phyloP scores from a whole-genome alignment of 2,113 vertebrate species.

The Odontesthes bonariensis region DNA sequence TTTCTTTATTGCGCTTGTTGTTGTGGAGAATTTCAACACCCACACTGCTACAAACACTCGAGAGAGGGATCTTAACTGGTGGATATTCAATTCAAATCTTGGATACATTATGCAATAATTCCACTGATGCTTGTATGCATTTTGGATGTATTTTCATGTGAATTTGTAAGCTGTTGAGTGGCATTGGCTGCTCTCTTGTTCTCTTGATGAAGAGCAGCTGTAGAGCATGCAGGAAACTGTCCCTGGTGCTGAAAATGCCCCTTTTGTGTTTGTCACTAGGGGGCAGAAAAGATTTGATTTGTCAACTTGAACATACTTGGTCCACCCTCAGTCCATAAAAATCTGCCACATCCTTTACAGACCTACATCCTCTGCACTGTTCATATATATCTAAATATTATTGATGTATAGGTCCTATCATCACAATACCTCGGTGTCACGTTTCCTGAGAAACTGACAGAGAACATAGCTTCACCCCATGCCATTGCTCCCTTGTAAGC shows the following conservation, averaged over 20 bases:
- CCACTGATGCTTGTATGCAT: background rate
- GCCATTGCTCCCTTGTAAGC: slow-evolving; percentile 10
- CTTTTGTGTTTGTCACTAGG: slow-evolving; percentile 63
- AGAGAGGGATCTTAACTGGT: slow-evolving; percentile 13
- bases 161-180: slow-evolving; percentile 9
- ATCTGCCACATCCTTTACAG: slow-evolving; percentile 11
- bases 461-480: slow-evolving; percentile 17
- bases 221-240: slow-evolving; percentile 51
- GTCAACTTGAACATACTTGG: slow-evolving; percentile 4
- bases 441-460: slow-evolving; percentile 17
- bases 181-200: slow-evolving; percentile 1
- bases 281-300: slow-evolving; percentile 69
- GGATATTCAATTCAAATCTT: background rate
- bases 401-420: slow-evolving; percentile 13
- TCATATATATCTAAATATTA: slow-evolving; percentile 12
- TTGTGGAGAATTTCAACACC: slow-evolving; percentile 32
- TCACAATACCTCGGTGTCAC: slow-evolving; percentile 8
- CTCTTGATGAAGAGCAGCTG: slow-evolving; percentile 16
- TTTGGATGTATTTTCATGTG: background rate
- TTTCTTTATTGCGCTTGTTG: slow-evolving; percentile 33
- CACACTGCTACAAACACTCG: slow-evolving; percentile 13
- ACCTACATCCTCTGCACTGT: background rate
- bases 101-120: slow-evolving; percentile 7
- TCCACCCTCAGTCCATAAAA: slow-evolving; percentile 12
- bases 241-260: slow-evolving; percentile 70